Evolutionary conservation across 30 jellyfish, hydroid and myxozoan species (phyloP), one percentile per base, ranked within the genome.

Genomic region (Turritopsis dohrnii): DNA sequence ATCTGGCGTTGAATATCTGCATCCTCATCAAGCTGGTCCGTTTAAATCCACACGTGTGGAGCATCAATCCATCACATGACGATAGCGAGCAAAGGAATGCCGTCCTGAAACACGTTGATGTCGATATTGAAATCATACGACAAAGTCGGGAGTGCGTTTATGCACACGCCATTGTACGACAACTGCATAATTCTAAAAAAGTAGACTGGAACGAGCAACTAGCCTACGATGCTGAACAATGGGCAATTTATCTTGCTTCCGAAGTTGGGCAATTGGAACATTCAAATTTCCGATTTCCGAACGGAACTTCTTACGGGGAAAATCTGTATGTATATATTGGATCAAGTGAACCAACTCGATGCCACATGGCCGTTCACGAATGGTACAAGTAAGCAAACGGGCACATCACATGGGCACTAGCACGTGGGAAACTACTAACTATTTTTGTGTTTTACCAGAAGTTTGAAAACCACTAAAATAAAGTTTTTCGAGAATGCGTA

Each of bases 201-300:
- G 28, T 77, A 20, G 72, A 30, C 28, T 77, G 85, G 85, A 60
- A 77, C 72, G 85, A 27, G 8, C 71, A 77, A 0, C 72, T 77
- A n/a, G 85, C 85, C 29, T 77, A 77, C 72, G 72, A 30, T 21
- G 85, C 85, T 21, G 72, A 26, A 29, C 3, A 77, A 3, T 77
- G 85, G 85, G 85, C 85, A 26, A 77, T 30, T 13, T 66, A 77
- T 18, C 53, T 77, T 19, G 85, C 85, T 25, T 13, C 71, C 1
- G 30, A 77, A 0, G 71, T 29, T 77, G 69, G 69, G 20, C 22
- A 77, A 8, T 13, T 77, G 0, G 16, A 30, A 3, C 85, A 77
- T 29, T 77, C 85, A 18, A 1, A 7, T 19, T 69, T 69, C 22
- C 9, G 17, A 1, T 69, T 69, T 69, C 22, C 22, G 19, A 69